phyloP scores from a whole-genome alignment of 2,797 vertebrate species.

The Anguilla anguilla region DNA sequence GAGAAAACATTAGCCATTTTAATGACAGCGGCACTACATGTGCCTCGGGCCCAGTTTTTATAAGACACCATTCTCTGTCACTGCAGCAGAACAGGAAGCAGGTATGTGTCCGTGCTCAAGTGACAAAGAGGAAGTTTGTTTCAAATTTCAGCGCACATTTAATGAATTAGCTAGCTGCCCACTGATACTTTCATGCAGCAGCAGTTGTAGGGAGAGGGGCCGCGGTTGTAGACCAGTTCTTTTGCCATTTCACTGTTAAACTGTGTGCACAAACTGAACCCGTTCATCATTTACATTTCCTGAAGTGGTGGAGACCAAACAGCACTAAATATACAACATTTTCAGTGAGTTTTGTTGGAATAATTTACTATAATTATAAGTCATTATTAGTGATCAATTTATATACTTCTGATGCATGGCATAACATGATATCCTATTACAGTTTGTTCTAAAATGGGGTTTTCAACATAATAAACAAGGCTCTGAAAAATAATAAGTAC shows the following conservation, averaged over 20 bases:
- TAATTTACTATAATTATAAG: neutral
- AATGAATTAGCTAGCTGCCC: neutral
- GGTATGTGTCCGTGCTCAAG: neutral
- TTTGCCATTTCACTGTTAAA: neutral
- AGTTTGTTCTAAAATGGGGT: neutral
- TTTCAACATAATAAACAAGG: neutral
- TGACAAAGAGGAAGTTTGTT: slow-evolving; percentile 13
- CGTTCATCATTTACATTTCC: neutral
- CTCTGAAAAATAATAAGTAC: neutral
- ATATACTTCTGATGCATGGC: neutral
- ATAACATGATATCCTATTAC: neutral
- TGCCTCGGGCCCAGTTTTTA: neutral
- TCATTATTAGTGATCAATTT: neutral
- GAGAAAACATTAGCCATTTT: neutral
- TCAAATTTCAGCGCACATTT: neutral
- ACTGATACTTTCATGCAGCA: neutral
- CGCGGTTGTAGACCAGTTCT: neutral
- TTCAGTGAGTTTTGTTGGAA: neutral
- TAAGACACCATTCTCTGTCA: neutral
- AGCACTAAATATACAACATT: neutral
- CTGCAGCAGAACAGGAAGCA: neutral
- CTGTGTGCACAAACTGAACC: neutral
- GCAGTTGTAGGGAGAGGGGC: neutral
- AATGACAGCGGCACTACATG: neutral
- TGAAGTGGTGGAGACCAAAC: neutral